Base-by-base conservation (phyloP, 2,797 vertebrate species). In the Okamejei kenojei region DNA sequence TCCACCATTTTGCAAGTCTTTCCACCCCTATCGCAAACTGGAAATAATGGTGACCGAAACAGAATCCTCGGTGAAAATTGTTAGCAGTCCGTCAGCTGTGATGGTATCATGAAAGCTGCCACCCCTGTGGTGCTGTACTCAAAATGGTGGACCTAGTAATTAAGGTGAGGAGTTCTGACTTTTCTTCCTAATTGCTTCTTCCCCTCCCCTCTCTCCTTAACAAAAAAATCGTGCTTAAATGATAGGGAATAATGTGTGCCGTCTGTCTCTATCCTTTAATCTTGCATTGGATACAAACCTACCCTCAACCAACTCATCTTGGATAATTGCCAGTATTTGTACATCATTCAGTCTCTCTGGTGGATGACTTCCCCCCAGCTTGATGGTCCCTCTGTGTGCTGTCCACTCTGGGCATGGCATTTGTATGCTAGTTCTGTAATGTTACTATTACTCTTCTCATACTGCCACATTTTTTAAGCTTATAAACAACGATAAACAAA, bases 1-100 rank as follows among this genome's bases (percentile, higher is more conserved):
- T 76, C 71, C 90, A 92, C 90, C 71, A 92, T 92, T 92, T 76
- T 92, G 90, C 90, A 76, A 92, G 90, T 76, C 90, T 76, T 92
- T 92, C 71, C 71, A 76, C 45, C 90, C 71, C 45, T 91, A 58
- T 92, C 38, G 90, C 90, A 76, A 76, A 58, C 90, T 92, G 90
- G 38, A 92, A 92, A 92, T 92, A 76, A 76, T 76, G 71, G 90
- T 73, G 90, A 73, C 90, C 26, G 90, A 92, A 76, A 92, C 71
- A 92, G 90, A 92, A 92, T 92, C 71, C 90, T 92, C 26, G 71
- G 71, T 92, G 71, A 92, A 71, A 92, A 92, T 74, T 76, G 90
- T 92, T 92, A 92, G 71, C 90, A 92, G 88, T 76, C n/a, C 71
- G 29, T 92, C 90, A 92, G 38, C 26, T 29, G 90, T 54, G 90